Base-by-base conservation (phyloP, 2,113 vertebrate species). In the Oplegnathus fasciatus region DNA sequence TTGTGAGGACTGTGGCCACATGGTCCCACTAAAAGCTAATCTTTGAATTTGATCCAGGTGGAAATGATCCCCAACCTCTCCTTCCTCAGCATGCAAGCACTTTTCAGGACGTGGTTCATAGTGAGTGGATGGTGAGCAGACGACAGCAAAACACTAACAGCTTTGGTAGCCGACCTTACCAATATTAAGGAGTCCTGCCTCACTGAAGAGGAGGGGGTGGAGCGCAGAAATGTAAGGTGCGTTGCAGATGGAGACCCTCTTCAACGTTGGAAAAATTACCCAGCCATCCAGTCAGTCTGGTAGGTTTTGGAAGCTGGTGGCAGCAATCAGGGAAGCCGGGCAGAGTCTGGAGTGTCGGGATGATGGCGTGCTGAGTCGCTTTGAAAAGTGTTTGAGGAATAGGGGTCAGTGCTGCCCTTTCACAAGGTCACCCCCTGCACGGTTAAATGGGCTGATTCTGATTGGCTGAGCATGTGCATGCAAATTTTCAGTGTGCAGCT, bases 401-500 rank as follows among this genome's bases (percentile, higher is more conserved):
- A 28, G 30, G 15, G 68, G 46, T 64, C 30, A 80, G 32, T 8
- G 20, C 26, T 69, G 52, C 4, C 67, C 46, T 75, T 75, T 64
- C 30, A n/a, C 57, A 32, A 52, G 30, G 44, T 13, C 46, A 62
- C 30, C 48, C 42, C 65, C 20, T 57, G 40, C 26, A 48, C 1
- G n/a, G 52, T 79, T 44, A 44, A 75, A 34, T 37, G n/a, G 3
- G 2, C 7, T 22, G 15, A 50, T 50, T 50, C 22, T 77, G 61
- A 73, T 58, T 86, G 73, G 52, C 34, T 40, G 20, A 68, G 65
- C 14, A 32, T 17, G 30, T 10, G 10, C 71, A 60, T 70, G 26
- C 57, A 70, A 54, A 54, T 76, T 24, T 58, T n/a, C 10, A 30
- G 3, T 5, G 10, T 37, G n/a, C 32, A 32, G n/a, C 37, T 52